Evolutionary conservation across 2,797 vertebrate species (phyloP).

Genomic region (Chlorospingus flavigularis): DNA sequence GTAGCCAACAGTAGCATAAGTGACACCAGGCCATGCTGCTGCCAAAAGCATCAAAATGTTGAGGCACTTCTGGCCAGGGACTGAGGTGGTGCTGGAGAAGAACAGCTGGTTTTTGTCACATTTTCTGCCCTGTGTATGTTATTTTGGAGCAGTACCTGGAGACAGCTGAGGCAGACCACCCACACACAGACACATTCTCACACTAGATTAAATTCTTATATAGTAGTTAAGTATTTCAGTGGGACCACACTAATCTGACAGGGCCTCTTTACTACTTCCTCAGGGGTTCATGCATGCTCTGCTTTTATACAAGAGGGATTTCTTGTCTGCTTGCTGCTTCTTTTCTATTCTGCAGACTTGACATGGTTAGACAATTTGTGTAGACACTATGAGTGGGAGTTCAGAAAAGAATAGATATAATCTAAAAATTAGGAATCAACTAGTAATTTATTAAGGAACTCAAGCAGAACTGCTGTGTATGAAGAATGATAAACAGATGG

Average conservation of each 20-base stretch:
- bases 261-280: not conserved
- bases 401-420: conserved; percentile 54
- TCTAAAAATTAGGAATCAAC: conserved; percentile 61
- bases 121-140: not conserved
- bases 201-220: not conserved
- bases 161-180: not conserved
- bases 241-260: not conserved
- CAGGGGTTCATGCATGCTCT: conserved; percentile 4
- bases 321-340: conserved; percentile 39
- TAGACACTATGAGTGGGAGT: conserved; percentile 31
- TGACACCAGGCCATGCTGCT: not conserved
- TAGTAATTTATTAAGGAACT: conserved; percentile 62
- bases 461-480: not conserved
- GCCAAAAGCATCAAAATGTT: not conserved
- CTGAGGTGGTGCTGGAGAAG: not conserved
- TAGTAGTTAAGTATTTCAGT: not conserved
- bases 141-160: not conserved
- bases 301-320: conserved; percentile 10
- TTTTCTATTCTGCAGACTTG: conserved; percentile 41
- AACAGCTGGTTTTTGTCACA: not conserved
- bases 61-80: not conserved
- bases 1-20: not conserved
- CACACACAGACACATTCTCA: not conserved
- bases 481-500: conserved; percentile 56
- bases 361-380: conserved; percentile 23